phyloP scores from a whole-genome alignment of 2,888 invertebrate genomes.

The Torymus texanus region DNA sequence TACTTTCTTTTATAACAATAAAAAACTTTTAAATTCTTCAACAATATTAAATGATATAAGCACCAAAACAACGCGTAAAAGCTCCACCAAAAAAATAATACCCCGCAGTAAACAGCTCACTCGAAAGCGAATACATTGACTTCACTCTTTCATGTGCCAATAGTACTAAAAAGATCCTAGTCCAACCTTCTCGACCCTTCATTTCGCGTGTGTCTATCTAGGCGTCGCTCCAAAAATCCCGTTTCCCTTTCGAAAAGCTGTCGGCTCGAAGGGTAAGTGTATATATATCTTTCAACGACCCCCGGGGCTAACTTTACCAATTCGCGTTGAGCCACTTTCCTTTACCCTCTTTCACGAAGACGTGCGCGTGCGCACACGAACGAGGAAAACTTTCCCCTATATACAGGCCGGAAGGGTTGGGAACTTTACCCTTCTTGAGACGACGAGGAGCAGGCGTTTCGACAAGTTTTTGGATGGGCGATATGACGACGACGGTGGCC shows the following conservation, averaged over 20 bases:
- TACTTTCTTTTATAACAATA: no score
- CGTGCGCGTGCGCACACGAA: neutral
- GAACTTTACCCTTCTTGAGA: slow-evolving; percentile 5
- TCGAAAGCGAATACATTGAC: no score
- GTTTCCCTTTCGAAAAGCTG: slow-evolving; percentile 16
- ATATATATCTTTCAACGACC: slow-evolving; percentile 43
- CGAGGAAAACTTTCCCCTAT: neutral
- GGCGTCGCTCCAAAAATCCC: slow-evolving; percentile 9
- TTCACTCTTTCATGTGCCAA: no score
- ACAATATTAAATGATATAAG: no score
- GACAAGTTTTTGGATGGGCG: slow-evolving; percentile 21
- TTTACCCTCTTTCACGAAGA: neutral
- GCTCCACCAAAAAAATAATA: no score
- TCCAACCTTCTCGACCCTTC: no score
- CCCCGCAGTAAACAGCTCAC: no score
- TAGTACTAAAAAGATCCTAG: no score
- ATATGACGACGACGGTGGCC: neutral
- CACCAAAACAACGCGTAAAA: no score
- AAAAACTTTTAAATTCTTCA: no score
- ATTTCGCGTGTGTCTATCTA: no score
- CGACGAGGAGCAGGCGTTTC: slow-evolving; percentile 10
- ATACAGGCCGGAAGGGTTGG: slow-evolving; percentile 30
- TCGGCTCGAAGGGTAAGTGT: neutral
- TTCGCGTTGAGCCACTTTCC: slow-evolving; percentile 39
- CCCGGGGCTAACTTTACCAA: slow-evolving; percentile 45